Base-by-base conservation (phyloP, 2,113 vertebrate genomes). In the Aegithalos caudatus region DNA sequence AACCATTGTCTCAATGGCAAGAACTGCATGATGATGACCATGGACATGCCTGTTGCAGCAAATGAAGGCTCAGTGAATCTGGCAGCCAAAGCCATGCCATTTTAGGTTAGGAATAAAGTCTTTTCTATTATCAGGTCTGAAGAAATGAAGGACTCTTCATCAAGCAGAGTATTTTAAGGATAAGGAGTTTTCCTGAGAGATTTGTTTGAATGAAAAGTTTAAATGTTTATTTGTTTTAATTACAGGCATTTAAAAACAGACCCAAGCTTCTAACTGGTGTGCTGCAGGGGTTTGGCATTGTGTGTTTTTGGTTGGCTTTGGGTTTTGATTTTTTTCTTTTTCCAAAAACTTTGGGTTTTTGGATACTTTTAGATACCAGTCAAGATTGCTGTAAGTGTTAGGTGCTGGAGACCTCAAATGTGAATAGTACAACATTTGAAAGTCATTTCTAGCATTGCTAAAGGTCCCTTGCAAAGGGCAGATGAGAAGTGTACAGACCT, bases 1-100 rank as follows among this genome's bases (percentile, higher is more conserved):
- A 28, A 8, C 6, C 21, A 37, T 10, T 77, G 12, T 77, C 9
- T 19, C 33, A 21, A 53, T 57, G 71, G 45, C 48, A 66, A 70
- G 28, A 70, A 27, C 24, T 27, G 19, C 14, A 6, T 33, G 38
- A 16, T 1, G 2, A n/a, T 45, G n/a, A 56, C n/a, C 1, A 1
- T n/a, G 25, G 40, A 23, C 21, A 23, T 54, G 42, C 35, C 38
- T 38, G 1, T 71, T 2, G 2, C 44, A 88, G 54, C 53, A 72
- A n/a, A 7, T 64, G 67, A 60, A 77, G 58, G 45, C 50, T 69
- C 45, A 40, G 40, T 47, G 65, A 60, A 69, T 69, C 38, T 61
- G 50, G 13, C 31, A 72, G 40, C 37, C 40, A 60, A 28, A 60
- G 21, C 21, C 10, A 11, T 31, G 66, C 3, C 20, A 18, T 33